These are phyloP conservation scores for Pelvicachromis taeniatus DNA, from an alignment of 2,113 vertebrate genomes.

Conservation along the genomic window DNA sequence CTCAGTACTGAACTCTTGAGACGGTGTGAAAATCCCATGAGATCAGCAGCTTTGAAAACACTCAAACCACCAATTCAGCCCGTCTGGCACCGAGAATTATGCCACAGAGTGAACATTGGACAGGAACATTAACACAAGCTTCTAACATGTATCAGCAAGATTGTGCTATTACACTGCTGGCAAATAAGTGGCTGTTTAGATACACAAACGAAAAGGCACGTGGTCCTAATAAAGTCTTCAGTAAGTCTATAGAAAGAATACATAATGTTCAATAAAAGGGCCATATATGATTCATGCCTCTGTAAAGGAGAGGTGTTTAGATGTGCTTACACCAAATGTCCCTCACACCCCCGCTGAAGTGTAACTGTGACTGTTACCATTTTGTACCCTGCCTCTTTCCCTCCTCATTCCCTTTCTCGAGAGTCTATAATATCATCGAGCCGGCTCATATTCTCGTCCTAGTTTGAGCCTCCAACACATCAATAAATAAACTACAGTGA, in stretches of 20 bases:
- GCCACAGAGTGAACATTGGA: background rate
- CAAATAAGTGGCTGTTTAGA: background rate
- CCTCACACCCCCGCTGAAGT: background rate
- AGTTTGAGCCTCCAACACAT: slow-evolving; percentile 58
- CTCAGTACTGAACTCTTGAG: background rate
- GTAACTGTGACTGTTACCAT: slow-evolving; percentile 5
- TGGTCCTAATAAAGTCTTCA: background rate
- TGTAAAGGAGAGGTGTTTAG: background rate
- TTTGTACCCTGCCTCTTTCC: background rate
- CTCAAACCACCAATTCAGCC: background rate
- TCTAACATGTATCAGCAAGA: background rate
- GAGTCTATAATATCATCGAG: slow-evolving; percentile 38
- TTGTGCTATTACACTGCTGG: background rate
- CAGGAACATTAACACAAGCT: background rate
- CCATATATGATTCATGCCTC: background rate
- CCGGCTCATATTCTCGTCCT: slow-evolving; percentile 52
- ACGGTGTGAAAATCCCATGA: background rate
- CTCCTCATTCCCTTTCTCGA: slow-evolving; percentile 10
- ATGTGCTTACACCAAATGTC: background rate
- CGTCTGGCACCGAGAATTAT: background rate
- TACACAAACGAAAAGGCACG: background rate
- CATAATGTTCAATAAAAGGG: background rate
- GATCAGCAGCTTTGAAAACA: background rate
- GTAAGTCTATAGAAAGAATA: background rate
- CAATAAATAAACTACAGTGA: slow-evolving; percentile 63